These are phyloP conservation scores for Ypsolopha scabrella DNA, from an alignment of 2,888 invertebrate species.

Conservation along the genomic window DNA sequence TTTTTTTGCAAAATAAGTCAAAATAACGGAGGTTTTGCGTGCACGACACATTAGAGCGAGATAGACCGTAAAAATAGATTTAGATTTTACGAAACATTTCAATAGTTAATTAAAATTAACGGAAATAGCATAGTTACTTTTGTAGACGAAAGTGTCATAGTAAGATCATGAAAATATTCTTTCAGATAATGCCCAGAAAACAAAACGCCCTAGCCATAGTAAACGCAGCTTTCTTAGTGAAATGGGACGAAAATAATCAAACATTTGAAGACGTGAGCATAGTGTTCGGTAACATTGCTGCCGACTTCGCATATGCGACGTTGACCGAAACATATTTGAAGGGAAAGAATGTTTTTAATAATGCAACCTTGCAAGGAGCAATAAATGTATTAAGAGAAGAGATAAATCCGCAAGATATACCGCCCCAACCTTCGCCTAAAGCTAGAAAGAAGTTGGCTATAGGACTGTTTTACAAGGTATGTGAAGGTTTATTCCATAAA, in stretches of 20 bases:
- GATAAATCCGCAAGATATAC: constrained; percentile 71
- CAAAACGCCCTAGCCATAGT: constrained; percentile 84
- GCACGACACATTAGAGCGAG: too few relatives aligned
- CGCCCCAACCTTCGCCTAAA: constrained; percentile 75
- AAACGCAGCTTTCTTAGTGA: constrained; percentile 79
- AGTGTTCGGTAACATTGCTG: constrained; percentile 76
- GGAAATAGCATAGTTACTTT: too few relatives aligned
- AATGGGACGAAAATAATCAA: constrained; percentile 45
- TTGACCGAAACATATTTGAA: constrained; percentile 65
- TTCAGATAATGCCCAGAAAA: constrained; percentile 78
- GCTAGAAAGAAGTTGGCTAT: constrained; percentile 79
- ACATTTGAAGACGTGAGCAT: constrained; percentile 55
- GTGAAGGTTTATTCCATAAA: constrained; percentile 3
- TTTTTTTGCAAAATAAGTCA: too few relatives aligned
- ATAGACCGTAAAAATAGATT: too few relatives aligned
- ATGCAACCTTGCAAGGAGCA: constrained; percentile 52
- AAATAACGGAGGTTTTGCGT: too few relatives aligned
- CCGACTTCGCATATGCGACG: constrained; percentile 68
- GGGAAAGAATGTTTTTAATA: constrained; percentile 49
- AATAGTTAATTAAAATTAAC: too few relatives aligned
- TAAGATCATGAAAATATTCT: constrained; percentile 6
- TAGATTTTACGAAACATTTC: too few relatives aligned
- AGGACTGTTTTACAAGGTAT: constrained; percentile 84
- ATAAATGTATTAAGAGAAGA: constrained; percentile 68
- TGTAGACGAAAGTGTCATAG: too few relatives aligned